These are phyloP conservation scores for Danio rerio DNA, from an alignment of 2,113 vertebrate genomes.

Conservation along the genomic window DNA sequence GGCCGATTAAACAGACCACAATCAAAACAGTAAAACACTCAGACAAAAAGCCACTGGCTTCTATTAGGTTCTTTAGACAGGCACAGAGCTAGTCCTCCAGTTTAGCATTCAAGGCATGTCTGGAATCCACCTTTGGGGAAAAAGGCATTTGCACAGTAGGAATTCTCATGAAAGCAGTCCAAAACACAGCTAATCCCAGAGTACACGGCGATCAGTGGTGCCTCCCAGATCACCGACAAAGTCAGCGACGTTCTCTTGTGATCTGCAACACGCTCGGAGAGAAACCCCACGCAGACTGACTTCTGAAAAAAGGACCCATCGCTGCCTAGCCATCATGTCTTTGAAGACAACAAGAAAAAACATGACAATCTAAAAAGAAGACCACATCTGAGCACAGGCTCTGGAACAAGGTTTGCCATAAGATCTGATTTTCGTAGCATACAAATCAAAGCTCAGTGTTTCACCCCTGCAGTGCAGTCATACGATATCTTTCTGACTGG, in stretches of 20 bases:
- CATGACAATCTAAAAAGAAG: not conserved
- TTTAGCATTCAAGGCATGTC: slow-evolving; percentile 36
- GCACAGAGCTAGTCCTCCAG: slow-evolving; percentile 1
- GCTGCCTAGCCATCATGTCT: not conserved
- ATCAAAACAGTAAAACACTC: not conserved
- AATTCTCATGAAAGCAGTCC: slow-evolving; percentile 42
- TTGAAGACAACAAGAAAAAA: not conserved
- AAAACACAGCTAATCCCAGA: slow-evolving; percentile 38
- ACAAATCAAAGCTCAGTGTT: too few species aligned
- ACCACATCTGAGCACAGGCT: not conserved
- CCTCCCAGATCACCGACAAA: slow-evolving; percentile 2
- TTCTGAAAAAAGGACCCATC: not conserved
- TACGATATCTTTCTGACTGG: too few species aligned
- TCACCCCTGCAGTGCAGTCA: too few species aligned
- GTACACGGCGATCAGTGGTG: slow-evolving; percentile 11
- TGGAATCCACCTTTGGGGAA: slow-evolving; percentile 55
- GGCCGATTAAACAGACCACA: not conserved
- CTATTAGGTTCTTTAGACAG: slow-evolving; percentile 8
- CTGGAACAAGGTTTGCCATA: not conserved
- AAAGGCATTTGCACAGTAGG: slow-evolving; percentile 37
- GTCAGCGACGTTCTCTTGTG: not conserved
- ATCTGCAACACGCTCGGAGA: not conserved
- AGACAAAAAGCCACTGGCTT: slow-evolving; percentile 20
- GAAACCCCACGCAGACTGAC: not conserved
- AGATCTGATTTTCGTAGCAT: too few species aligned